phyloP scores from a whole-genome alignment of 2,113 vertebrate species.

The Capreolus pygargus region DNA sequence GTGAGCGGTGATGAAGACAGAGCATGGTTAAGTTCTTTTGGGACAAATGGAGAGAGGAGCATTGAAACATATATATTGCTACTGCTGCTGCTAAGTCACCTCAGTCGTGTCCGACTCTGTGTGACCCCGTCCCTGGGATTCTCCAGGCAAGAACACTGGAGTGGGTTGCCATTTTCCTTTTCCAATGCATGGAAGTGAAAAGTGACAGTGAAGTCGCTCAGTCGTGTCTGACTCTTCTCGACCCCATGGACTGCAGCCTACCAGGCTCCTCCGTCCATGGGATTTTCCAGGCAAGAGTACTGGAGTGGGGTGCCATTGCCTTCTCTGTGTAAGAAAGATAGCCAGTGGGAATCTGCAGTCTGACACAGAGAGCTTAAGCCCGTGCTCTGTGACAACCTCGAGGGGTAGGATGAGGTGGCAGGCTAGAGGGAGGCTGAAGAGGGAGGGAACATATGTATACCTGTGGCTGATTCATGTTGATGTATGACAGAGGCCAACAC shows the following conservation, averaged over 20 bases:
- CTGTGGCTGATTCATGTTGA: background rate
- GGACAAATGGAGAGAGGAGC: background rate
- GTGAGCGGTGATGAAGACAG: background rate
- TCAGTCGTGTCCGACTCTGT: too few relatives aligned
- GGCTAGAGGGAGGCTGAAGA: background rate
- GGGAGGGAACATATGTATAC: background rate
- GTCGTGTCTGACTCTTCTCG: too few relatives aligned
- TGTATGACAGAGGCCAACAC: background rate
- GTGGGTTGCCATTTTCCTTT: too few relatives aligned
- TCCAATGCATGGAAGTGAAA: too few relatives aligned
- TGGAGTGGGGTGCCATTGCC: too few relatives aligned
- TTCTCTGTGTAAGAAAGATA: background rate
- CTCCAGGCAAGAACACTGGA: too few relatives aligned
- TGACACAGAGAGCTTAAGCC: background rate
- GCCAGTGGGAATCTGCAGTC: background rate
- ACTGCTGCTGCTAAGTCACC: too few relatives aligned
- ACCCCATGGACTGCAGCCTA: too few relatives aligned
- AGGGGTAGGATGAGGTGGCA: background rate
- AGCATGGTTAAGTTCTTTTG: background rate
- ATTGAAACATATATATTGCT: background rate
- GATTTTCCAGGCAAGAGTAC: too few relatives aligned
- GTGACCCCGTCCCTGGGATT: too few relatives aligned
- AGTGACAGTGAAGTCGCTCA: too few relatives aligned
- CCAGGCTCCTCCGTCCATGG: too few relatives aligned
- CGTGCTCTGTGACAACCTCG: background rate